phyloP scores from a whole-genome alignment of 2,888 invertebrate species.

The Antitype chi region DNA sequence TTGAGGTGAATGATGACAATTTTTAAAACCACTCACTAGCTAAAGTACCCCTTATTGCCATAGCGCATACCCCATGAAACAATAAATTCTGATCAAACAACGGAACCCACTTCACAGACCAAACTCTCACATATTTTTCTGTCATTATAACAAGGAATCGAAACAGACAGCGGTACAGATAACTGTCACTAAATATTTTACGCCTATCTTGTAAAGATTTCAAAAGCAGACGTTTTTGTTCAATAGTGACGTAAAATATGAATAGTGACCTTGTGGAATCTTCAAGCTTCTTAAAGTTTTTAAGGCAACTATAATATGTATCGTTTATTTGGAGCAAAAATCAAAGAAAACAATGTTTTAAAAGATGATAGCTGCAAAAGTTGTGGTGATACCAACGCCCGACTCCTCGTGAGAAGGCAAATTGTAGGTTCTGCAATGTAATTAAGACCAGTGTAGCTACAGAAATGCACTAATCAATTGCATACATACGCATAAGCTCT shows the following conservation, averaged over 20 bases:
- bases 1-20: no score
- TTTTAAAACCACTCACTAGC: background rate
- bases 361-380: no score
- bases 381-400: no score
- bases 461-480: no score
- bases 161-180: conserved; percentile 47
- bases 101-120: conserved; percentile 22
- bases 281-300: background rate
- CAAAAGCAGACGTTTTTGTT: conserved; percentile 9
- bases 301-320: no score
- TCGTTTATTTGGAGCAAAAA: background rate
- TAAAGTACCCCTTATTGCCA: background rate
- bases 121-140: background rate
- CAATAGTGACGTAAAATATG: background rate
- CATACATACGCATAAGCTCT: background rate
- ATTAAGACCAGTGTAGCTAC: no score
- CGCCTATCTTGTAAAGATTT: conserved; percentile 34
- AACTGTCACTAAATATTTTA: conserved; percentile 59
- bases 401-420: no score
- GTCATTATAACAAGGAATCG: conserved; percentile 42
- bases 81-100: background rate
- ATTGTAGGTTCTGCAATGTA: no score
- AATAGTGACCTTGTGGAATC: background rate
- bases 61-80: background rate
- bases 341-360: background rate